Evolutionary conservation across 2,113 vertebrate genomes (phyloP), one percentile per base, ranked within the genome.

Genomic region (Eleginops maclovinus): DNA sequence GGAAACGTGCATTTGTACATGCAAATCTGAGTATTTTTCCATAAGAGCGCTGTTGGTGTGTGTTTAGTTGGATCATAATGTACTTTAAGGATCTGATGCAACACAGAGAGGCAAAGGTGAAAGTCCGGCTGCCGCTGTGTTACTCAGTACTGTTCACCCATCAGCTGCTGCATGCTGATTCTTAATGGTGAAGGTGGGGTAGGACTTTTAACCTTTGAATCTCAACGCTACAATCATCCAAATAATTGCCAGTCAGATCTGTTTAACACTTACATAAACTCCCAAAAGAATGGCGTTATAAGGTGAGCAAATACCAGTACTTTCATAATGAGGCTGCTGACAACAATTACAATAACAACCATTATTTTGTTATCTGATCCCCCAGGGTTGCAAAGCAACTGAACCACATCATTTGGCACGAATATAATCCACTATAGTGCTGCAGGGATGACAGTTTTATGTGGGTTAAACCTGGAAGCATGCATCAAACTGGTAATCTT

Each of bases 71-170:
- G 36, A 56, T 49, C 28, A 68, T 79, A 70, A 51, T 53, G 58
- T 58, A 58, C 10, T 54, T 50, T 22, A 26, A 68, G 28, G 2
- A 13, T 60, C 24, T 62, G 47, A 82, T 49, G 56, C 22, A 67
- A 75, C 36, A 53, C 66, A 24, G 60, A 67, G 11, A 50, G 24
- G 55, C 69, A 46, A 41, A 66, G 76, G 54, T 65, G 53, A 76
- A 85, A 77, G 66, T 80, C 72, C 55, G 1, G 4, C 14, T 59
- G 3, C 55, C 0, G 2, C 14, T 59, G 3, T 21, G 59, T 44
- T 54, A 31, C 31, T 54, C 72, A 13, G n/a, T 16, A 31, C 36
- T 36, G 1, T 9, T 72, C 43, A 50, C 44, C 56, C 54, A 40
- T 56, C 47, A n/a, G 62, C 55, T 56, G 62, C 64, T 22, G 6